Evolutionary conservation across 64 coral and sea anemone genomes (phyloP), one percentile per base, ranked within the genome.

Genomic region (Montipora foliosa): DNA sequence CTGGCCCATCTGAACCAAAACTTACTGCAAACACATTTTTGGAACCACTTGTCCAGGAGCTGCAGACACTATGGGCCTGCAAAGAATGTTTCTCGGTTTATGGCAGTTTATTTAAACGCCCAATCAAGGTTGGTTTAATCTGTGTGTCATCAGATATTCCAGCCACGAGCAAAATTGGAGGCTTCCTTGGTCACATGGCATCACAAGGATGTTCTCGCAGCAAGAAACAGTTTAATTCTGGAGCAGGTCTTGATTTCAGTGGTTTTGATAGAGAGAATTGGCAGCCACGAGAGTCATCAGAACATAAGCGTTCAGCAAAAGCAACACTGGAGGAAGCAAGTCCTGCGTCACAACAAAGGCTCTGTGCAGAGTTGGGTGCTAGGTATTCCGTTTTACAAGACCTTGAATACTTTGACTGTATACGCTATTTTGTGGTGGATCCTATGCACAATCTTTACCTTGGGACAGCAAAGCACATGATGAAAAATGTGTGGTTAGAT

Each of bases 361-460:
- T 59, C 14, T 91, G 75, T 37, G 87, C 89, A 37, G 37, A 74
- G n/a, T 76, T 86, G 70, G 88, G 82, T 58, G 94, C 94, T 13
- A 91, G 90, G 78, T 92, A 95, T 9, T 95, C 84, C 72, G 94
- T 92, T 48, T 74, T 95, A 61, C 84, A 92, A 83, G 78, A 92
- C 12, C 90, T 92, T 15, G 70, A 83, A 19, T 95, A 95, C 45
- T 95, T 91, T 91, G 94, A 95, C 44, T 91, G 89, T 49, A 88
- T 95, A 16, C 69, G 89, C 21, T 88, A 88, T 73, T 88, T 88
- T 77, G 89, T 95, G 12, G 47, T 95, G 1, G 89, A 95, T 62
- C 82, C 84, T 13, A 95, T 95, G 94, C 89, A 95, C n/a, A 95
- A 95, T 75, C 80, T 95, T 17, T 95, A 88, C 16, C 83, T 91